Base-by-base conservation (phyloP, 2,888 invertebrate genomes). In the Tenthredo amoena region DNA sequence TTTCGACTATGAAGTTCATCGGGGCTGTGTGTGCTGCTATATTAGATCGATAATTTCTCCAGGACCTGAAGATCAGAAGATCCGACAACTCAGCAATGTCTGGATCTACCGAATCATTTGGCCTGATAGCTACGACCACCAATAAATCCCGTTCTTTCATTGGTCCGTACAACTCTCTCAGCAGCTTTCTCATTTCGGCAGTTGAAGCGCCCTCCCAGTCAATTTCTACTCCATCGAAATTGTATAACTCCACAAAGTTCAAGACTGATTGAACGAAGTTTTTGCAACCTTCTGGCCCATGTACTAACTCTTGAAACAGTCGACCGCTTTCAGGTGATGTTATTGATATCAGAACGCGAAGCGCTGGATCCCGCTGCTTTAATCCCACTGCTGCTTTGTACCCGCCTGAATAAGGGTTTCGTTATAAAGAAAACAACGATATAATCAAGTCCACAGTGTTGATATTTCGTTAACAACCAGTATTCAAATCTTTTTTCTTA, bases 211-310 rank as follows among this genome's bases (percentile, higher is more conserved):
- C 94, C 93, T 84, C 94, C 95, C 88, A 98, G 89, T 98, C 96
- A 5, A 98, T 94, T 90, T 98, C 97, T 15, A 98, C 93, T 0
- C 98, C 98, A 91, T 98, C 98, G 90, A 98, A 97, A 85, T 96
- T 95, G 88, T 97, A 95, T 85, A 95, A 94, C 85, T 95, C 94
- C 79, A 97, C 91, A 89, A 97, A 96, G 71, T 94, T 93, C 0
- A 97, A 91, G 0, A 96, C 95, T 65, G 97, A 96, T 58, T 95
- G 94, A 21, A 96, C 95, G 90, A 97, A 96, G 88, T 94, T 94
- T 77, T 94, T 94, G 68, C 90, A 89, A 7, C 84, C 85, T 47
- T 96, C 93, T 65, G 95, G 94, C 26, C 92, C 92, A 4, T 95
- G 94, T 0, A 96, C 96, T 93, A 97, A 94, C 82, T 96, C 96